Evolutionary conservation across 2,113 vertebrate species (phyloP).

Genomic region (Bufo gargarizans): DNA sequence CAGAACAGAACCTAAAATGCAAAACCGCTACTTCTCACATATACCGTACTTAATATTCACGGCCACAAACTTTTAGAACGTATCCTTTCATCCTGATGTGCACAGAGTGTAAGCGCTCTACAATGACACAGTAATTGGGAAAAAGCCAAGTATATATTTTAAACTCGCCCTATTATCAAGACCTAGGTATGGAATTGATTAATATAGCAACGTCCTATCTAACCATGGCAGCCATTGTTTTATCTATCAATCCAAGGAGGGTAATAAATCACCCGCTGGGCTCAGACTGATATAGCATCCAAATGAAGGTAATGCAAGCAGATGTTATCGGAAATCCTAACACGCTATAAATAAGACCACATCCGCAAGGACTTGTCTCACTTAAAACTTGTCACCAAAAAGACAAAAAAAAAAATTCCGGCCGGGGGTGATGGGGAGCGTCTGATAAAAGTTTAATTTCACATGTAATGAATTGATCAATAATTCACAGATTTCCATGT

Average conservation of each 20-base stretch:
- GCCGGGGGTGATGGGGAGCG: not conserved
- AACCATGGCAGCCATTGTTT: constrained; percentile 54
- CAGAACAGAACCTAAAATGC: not conserved
- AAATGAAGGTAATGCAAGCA: constrained; percentile 46
- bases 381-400: constrained; percentile 25
- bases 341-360: constrained; percentile 47
- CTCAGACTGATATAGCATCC: constrained; percentile 41
- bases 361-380: constrained; percentile 30
- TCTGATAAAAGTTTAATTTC: constrained; percentile 39
- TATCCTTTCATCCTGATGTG: constrained; percentile 35
- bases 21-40: not conserved
- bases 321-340: constrained; percentile 44
- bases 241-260: constrained; percentile 54
- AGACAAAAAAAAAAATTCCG: not conserved
- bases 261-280: constrained; percentile 48
- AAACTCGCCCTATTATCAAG: constrained; percentile 50
- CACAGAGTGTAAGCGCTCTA: constrained; percentile 19
- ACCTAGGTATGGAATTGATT: constrained; percentile 51
- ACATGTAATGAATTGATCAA: constrained; percentile 43
- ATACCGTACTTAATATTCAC: constrained; percentile 27
- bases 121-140: constrained; percentile 42
- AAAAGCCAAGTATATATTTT: constrained; percentile 57
- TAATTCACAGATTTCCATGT: not conserved
- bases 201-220: constrained; percentile 53
- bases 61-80: not conserved